Base-by-base conservation (phyloP, 2,797 vertebrate genomes). In the Lateolabrax maculatus region DNA sequence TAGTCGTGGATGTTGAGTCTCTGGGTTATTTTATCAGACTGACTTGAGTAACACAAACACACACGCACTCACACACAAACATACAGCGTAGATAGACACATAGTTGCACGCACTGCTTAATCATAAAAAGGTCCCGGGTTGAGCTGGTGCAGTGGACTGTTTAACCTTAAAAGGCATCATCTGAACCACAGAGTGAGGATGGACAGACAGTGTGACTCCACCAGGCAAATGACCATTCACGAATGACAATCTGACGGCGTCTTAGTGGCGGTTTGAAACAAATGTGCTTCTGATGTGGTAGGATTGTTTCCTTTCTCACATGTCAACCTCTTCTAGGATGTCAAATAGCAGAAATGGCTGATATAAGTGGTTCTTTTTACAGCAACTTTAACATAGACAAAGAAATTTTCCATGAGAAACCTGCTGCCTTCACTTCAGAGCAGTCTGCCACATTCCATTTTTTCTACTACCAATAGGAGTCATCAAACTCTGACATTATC, bases 161-260 rank as follows among this genome's bases (percentile, higher is more conserved):
- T 84, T 85, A 49, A 58, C 88, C 88, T 81, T 88, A 88, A 90
- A 91, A 90, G 90, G 88, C 66, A 57, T 84, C 63, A 34, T 86
- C 49, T 64, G 66, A 70, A 52, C 9, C 23, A 2, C 68, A 36
- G 60, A 70, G 75, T 5, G 2, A 44, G 56, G 10, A 16, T 4
- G 71, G 57, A 83, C 77, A 69, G 81, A 86, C 87, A 60, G 55
- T 0, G 34, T 11, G 86, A 66, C 79, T 88, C 68, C 75, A 51
- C 73, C 74, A 36, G 12, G 78, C 72, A 39, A 55, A 52, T 77
- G 68, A 37, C 61, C 58, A 4, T 71, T 80, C 58, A 60, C 21
- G 0, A 49, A 44, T 36, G 68, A 74, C 79, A 68, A 23, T 80
- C 70, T 29, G 18, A 51, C 3, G 1, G 5, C 18, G 16, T 61